Conservation (phyloP, 1,140 invertebrate genomes). For the Formica selysi region DNA sequence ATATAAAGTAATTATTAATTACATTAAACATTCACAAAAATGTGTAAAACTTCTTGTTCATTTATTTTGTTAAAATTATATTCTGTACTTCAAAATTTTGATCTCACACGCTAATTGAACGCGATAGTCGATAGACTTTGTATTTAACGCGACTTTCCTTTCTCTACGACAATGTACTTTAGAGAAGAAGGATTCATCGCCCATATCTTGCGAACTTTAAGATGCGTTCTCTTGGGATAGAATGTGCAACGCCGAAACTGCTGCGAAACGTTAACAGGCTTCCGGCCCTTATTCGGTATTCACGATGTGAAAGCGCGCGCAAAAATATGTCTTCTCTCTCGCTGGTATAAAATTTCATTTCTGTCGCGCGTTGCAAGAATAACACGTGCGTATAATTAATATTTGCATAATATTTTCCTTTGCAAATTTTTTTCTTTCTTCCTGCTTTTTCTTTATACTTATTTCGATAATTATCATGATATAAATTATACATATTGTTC, state of each 20-base stretch:
- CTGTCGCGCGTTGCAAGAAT: too few relatives aligned
- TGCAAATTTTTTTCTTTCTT: background rate
- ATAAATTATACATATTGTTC: background rate
- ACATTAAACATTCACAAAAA: background rate
- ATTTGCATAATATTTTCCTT: conserved; percentile 26
- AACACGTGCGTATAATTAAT: conserved; percentile 22
- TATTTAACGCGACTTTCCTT: conserved; percentile 29
- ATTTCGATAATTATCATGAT: background rate
- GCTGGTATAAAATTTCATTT: conserved; percentile 11
- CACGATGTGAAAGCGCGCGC: conserved; percentile 26
- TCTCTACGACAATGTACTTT: conserved; percentile 26
- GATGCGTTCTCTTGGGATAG: background rate
- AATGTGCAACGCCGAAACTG: background rate
- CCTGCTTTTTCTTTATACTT: background rate
- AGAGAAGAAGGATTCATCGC: conserved; percentile 37
- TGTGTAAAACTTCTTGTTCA: background rate
- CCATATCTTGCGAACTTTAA: background rate
- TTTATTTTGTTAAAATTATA: background rate
- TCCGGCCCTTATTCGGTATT: conserved; percentile 27
- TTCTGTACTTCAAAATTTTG: background rate
- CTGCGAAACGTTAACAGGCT: conserved; percentile 32
- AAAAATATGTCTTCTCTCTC: conserved; percentile 11
- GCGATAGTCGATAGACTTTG: background rate
- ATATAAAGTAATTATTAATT: conserved; percentile 8
- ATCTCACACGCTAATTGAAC: background rate